phyloP scores from a whole-genome alignment of 1,140 invertebrate species.

The Zaprionus tsacasi region DNA sequence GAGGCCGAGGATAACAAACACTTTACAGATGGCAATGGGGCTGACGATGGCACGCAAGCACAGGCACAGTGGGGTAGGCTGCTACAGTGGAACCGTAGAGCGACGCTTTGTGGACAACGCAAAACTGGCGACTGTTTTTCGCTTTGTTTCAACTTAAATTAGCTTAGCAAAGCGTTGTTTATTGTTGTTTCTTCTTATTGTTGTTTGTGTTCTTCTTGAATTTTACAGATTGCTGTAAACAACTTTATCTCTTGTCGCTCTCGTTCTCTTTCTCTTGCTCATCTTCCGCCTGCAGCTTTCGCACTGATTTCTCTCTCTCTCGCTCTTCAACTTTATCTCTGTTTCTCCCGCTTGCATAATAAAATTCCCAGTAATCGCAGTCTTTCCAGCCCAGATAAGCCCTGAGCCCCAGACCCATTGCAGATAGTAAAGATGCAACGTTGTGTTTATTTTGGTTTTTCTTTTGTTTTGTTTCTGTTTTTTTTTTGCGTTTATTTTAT shows the following conservation, averaged over 20 bases:
- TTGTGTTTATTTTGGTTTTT: constrained; percentile 48
- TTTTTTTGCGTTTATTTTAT: constrained; percentile 37
- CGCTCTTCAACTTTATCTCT: background rate
- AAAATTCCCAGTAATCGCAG: constrained; percentile 12
- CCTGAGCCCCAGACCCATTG: background rate
- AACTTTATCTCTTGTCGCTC: constrained; percentile 69
- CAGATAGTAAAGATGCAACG: constrained; percentile 20
- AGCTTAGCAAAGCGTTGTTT: constrained; percentile 53
- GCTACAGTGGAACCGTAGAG: constrained; percentile 7
- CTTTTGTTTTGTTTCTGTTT: constrained; percentile 42
- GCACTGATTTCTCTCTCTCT: constrained; percentile 34
- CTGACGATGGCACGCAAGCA: background rate
- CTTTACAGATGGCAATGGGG: constrained; percentile 23
- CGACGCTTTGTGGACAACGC: constrained; percentile 38
- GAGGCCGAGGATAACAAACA: constrained; percentile 55
- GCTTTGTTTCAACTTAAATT: constrained; percentile 77
- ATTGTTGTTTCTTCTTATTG: constrained; percentile 56
- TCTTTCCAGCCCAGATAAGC: constrained; percentile 46
- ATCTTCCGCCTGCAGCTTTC: constrained; percentile 65
- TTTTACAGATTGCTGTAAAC: constrained; percentile 68
- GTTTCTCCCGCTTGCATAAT: constrained; percentile 54
- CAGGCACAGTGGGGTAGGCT: background rate
- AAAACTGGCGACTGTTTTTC: constrained; percentile 52
- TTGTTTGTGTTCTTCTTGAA: constrained; percentile 64
- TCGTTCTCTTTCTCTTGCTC: constrained; percentile 26